Evolutionary conservation across 2,888 invertebrate species (phyloP).

Genomic region (Diaperis boleti): DNA sequence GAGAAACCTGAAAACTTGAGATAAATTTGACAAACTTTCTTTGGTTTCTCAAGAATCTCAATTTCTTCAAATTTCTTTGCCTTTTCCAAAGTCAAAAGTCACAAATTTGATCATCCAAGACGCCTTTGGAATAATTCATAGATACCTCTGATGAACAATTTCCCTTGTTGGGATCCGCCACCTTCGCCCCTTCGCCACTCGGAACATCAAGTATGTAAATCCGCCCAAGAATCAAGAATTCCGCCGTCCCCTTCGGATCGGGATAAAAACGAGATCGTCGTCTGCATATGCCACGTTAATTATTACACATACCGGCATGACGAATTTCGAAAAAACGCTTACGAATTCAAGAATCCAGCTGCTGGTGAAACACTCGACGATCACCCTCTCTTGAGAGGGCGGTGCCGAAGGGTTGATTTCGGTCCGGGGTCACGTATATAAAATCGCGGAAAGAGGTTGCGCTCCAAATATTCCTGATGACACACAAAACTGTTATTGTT

Average conservation of each 20-base stretch:
- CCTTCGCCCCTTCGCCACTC: neutral
- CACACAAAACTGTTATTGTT: neutral
- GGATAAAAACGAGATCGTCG: neutral
- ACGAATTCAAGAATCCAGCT: constrained; percentile 16
- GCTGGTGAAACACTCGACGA: constrained; percentile 16
- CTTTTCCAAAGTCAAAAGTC: too few relatives aligned
- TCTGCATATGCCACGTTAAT: constrained; percentile 21
- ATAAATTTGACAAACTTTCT: too few relatives aligned
- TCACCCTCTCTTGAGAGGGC: constrained; percentile 12
- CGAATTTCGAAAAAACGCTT: constrained; percentile 7
- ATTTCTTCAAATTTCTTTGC: too few relatives aligned
- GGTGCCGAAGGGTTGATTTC: constrained; percentile 28
- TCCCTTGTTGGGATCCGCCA: too few relatives aligned
- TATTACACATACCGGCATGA: constrained; percentile 8
- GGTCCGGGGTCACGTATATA: constrained; percentile 8
- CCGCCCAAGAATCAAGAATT: constrained; percentile 4
- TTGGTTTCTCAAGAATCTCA: too few relatives aligned
- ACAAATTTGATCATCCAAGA: too few relatives aligned
- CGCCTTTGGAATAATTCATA: too few relatives aligned
- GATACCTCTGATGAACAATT: too few relatives aligned
- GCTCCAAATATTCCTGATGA: neutral
- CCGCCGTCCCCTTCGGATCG: neutral
- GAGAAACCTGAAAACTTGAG: too few relatives aligned
- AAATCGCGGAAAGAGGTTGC: constrained; percentile 1
- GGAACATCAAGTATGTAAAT: constrained; percentile 8